Conservation (phyloP, 1,140 invertebrate species). For the Oryctes rhinoceros region DNA sequence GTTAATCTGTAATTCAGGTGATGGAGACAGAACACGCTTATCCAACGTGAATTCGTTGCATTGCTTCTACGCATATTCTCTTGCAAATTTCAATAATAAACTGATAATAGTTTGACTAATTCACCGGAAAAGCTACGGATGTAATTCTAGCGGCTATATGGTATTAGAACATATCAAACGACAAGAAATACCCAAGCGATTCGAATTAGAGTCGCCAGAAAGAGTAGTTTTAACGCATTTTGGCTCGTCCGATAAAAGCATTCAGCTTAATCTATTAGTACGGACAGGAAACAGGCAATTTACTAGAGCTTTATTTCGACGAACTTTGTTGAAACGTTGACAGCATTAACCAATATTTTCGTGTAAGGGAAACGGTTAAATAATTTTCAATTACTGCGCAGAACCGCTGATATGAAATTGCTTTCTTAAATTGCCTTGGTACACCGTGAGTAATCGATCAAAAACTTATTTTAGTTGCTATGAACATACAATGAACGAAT, state of each 20-base stretch:
- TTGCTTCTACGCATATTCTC: background rate
- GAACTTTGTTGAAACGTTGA: too few species aligned
- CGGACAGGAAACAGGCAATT: too few species aligned
- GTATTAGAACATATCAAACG: background rate
- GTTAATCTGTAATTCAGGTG: background rate
- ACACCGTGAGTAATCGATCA: too few species aligned
- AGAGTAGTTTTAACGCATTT: background rate
- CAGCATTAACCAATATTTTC: too few species aligned
- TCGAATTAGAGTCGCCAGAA: background rate
- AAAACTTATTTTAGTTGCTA: too few species aligned
- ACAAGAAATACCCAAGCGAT: background rate
- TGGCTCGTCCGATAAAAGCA: background rate
- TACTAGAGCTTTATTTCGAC: too few species aligned
- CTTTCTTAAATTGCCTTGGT: too few species aligned
- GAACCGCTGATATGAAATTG: too few species aligned
- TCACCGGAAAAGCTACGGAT: background rate
- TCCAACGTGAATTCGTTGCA: background rate
- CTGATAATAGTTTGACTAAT: slow-evolving; percentile 9
- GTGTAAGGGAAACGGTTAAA: too few species aligned
- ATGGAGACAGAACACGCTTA: background rate
- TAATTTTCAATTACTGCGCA: too few species aligned
- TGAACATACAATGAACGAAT: too few species aligned
- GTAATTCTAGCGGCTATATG: background rate
- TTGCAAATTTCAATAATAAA: slow-evolving; percentile 7
- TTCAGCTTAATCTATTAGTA: too few species aligned